These are phyloP conservation scores for Proctacanthus coquilletti DNA, from an alignment of 1,140 invertebrate species.

Conservation along the genomic window DNA sequence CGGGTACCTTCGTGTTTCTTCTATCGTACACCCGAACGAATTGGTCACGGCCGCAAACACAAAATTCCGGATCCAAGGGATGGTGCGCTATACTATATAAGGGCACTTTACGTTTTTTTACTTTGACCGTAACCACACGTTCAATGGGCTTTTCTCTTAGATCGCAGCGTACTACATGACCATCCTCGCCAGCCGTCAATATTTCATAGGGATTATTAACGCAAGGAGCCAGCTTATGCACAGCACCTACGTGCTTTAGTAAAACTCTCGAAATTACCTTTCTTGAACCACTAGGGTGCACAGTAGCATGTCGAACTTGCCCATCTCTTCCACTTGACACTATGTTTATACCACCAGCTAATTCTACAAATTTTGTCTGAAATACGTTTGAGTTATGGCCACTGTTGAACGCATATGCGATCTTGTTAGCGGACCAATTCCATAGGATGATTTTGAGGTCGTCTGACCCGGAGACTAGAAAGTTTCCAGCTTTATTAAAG, in stretches of 20 bases:
- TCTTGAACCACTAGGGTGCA: constrained; percentile 16
- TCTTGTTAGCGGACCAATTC: constrained; percentile 70
- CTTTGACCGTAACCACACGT: not conserved
- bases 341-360: constrained; percentile 50
- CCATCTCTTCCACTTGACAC: constrained; percentile 81
- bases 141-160: constrained; percentile 41
- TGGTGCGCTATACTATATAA: constrained; percentile 78
- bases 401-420: constrained; percentile 47
- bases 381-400: constrained; percentile 81
- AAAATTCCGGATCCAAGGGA: constrained; percentile 67
- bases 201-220: constrained; percentile 59
- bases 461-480: constrained; percentile 64
- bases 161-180: constrained; percentile 63
- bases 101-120: constrained; percentile 32
- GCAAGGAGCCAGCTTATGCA: constrained; percentile 22
- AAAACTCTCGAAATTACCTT: constrained; percentile 11
- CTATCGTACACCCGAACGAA: constrained; percentile 54
- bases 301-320: constrained; percentile 42
- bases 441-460: constrained; percentile 74
- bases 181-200: constrained; percentile 81
- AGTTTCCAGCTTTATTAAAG: constrained; percentile 58
- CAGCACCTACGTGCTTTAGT: constrained; percentile 17
- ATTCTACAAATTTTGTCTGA: constrained; percentile 56
- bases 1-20: constrained; percentile 35
- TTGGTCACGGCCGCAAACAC: constrained; percentile 55